Evolutionary conservation across 2,888 invertebrate genomes (phyloP).

Genomic region (Monopis laevigella): DNA sequence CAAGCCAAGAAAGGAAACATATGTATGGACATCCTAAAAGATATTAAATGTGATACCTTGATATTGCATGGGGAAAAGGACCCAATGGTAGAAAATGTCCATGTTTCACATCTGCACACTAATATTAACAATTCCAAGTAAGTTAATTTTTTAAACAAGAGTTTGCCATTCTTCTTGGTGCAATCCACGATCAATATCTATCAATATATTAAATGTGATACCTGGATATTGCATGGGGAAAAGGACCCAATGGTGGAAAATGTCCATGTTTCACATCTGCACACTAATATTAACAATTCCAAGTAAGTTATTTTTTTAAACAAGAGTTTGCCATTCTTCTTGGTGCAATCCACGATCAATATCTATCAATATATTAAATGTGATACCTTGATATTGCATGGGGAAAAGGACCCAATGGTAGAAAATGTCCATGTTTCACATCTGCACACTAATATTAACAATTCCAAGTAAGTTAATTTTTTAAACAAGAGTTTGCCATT

Average conservation of each 20-base stretch:
- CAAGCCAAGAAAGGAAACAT: conserved; percentile 74
- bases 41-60: conserved; percentile 79
- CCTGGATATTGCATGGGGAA: conserved; percentile 83
- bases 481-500: no score
- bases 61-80: conserved; percentile 88
- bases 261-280: conserved; percentile 78
- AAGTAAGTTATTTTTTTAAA: conserved; percentile 70
- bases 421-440: conserved; percentile 77
- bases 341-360: no score
- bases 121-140: conserved; percentile 75
- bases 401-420: conserved; percentile 83
- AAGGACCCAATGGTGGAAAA: conserved; percentile 81
- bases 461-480: conserved; percentile 74
- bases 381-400: conserved; percentile 85
- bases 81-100: conserved; percentile 77
- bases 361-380: conserved; percentile 74
- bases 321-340: no score
- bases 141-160: no score
- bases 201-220: conserved; percentile 76
- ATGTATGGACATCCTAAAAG: conserved; percentile 69
- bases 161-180: no score
- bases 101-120: conserved; percentile 75
- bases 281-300: conserved; percentile 71
- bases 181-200: no score
- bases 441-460: conserved; percentile 72